Percentiles rank a stretch among this genome's conserved stretches.
These are phyloP conservation scores for Lagopus leucura DNA, from an alignment of 2,113 vertebrate species.

Conservation along the genomic window DNA sequence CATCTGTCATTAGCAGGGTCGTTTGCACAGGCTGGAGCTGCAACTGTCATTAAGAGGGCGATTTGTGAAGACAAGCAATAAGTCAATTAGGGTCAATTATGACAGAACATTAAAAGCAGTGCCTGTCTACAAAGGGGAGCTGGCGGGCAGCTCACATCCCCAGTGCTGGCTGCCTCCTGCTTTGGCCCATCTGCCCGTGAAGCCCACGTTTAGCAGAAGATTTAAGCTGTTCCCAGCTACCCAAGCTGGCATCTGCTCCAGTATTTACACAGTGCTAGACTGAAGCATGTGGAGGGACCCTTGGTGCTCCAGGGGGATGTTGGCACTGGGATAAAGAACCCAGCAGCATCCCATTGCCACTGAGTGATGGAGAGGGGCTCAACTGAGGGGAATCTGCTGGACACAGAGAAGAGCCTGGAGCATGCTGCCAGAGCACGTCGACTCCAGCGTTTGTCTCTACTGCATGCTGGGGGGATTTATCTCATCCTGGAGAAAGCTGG, in stretches of 20 bases:
- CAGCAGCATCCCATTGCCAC: background rate
- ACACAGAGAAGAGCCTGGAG: background rate
- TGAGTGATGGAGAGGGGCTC: background rate
- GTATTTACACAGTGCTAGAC: background rate
- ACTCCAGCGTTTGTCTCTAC: background rate
- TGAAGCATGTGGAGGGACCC: background rate
- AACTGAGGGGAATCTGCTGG: background rate
- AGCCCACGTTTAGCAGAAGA: background rate
- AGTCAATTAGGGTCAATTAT: background rate
- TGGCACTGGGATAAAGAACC: background rate
- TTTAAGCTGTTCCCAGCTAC: background rate
- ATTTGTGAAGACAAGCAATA: background rate
- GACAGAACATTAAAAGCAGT: background rate
- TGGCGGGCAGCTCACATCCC: background rate
- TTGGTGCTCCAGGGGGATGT: rapidly evolving
- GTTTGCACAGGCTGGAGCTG: background rate
- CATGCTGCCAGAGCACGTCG: background rate
- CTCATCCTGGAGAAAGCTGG: background rate
- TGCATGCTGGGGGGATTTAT: background rate
- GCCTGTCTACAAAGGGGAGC: background rate
- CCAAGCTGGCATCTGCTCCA: background rate
- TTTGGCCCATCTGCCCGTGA: background rate
- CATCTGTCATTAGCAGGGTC: background rate
- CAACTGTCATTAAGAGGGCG: background rate
- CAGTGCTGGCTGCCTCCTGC: background rate